Evolutionary conservation across 2,888 invertebrate species (phyloP), one percentile per base, ranked within the genome.

Genomic region (Trachelus iudaicus): DNA sequence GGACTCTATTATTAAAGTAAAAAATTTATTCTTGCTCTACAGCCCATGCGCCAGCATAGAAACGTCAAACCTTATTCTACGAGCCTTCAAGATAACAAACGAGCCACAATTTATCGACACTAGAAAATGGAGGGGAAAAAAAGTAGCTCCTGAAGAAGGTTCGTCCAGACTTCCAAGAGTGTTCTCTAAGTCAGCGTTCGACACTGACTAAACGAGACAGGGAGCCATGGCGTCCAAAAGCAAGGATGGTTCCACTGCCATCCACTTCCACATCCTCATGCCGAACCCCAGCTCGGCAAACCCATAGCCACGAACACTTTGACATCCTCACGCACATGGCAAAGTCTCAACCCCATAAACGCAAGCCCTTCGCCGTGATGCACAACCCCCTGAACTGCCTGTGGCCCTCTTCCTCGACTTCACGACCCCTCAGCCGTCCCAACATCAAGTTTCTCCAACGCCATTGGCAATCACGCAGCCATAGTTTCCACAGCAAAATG

Each of bases 131-230:
- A 73, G 71, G 69, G 69, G 73, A 40, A 69, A 69, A 69, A 79
- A 73, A 69, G 73, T 34, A 77, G 73, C 74, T 77, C 76, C 37
- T 37, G 76, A 34, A 73, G 73, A 73, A 75, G 81, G 86, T 85
- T 84, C 84, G 87, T 86, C 86, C 85, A 69, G 69, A 30, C 69
- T 15, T 69, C 69, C 15, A 40, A 40, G 40, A 40, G 40, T 40
- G 15, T 40, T 40, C 40, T 40, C 15, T 15, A 40, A 40, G 40
- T 15, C 40, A 40, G 84, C 83, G 85, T 87, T 88, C 87, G 88
- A 88, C 88, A 84, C 87, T 88, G 86, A 88, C 87, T 88, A 88
- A 88, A 88, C 87, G 88, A 87, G 88, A 86, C 86, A 85, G 85
- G 86, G 84, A 85, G 87, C 86, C 87, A 87, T 83, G 85, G 85